A percentile compares a stretch with the other conserved stretches of the same genome.
These are phyloP conservation scores for Drosophila diplacantha DNA, from an alignment of 2,888 invertebrate species.

Conservation along the genomic window DNA sequence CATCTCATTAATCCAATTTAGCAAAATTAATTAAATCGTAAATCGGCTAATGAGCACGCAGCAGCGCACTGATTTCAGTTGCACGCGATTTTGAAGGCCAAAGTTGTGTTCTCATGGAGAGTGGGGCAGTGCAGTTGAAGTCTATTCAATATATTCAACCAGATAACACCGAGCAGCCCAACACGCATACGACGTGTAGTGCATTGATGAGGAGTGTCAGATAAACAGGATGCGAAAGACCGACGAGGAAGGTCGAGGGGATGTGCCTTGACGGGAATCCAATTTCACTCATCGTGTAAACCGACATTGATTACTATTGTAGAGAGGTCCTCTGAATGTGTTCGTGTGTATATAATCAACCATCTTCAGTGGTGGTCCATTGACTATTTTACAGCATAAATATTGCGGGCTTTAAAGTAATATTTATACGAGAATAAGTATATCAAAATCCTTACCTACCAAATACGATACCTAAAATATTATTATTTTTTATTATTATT, in stretches of 20 bases:
- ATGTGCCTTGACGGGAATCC: slow-evolving; percentile 13
- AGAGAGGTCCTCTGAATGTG: slow-evolving; percentile 10
- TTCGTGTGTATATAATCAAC: slow-evolving; percentile 5
- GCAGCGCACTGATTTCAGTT: slow-evolving; percentile 48
- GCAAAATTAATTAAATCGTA: slow-evolving; percentile 70
- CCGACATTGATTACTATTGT: slow-evolving; percentile 39
- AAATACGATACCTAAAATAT: neutral
- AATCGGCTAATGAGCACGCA: slow-evolving; percentile 70
- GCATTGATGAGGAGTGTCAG: slow-evolving; percentile 48
- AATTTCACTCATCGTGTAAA: slow-evolving; percentile 40
- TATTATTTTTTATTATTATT: no score
- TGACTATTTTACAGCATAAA: neutral
- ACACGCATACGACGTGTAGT: slow-evolving; percentile 58
- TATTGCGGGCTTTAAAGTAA: neutral
- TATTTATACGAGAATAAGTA: neutral
- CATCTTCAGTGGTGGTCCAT: neutral
- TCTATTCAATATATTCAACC: slow-evolving; percentile 48
- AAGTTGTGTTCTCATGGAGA: neutral
- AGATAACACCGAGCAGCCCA: slow-evolving; percentile 50
- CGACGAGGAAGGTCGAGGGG: neutral
- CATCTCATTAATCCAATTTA: slow-evolving; percentile 74
- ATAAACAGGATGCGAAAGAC: slow-evolving; percentile 17
- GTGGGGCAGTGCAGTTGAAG: slow-evolving; percentile 35
- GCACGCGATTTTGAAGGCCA: slow-evolving; percentile 39
- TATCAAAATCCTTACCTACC: no score